Evolutionary conservation across 2,113 vertebrate species (phyloP), one percentile per base, ranked within the genome.

Genomic region (Callithrix jacchus): DNA sequence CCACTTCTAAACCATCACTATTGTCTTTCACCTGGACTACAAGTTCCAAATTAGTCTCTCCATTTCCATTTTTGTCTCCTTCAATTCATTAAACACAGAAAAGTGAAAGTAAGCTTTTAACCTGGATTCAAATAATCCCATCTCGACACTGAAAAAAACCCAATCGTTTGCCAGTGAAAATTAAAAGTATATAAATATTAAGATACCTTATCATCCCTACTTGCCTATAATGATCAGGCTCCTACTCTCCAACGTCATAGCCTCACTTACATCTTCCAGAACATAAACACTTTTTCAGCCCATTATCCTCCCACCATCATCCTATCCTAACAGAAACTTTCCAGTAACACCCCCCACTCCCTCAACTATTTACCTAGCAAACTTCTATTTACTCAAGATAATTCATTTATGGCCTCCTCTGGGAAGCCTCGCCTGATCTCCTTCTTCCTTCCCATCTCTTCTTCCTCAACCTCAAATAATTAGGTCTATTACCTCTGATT

Each of bases 341-440:
- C 49, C 52, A 54, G 58, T 70, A 81, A 87, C 40, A 42, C 17
- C 8, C 70, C 27, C 27, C 5, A 42, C 42, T 42, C 5, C 11
- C 12, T 0, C n/a, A 86, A 49, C 40, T 54, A 35, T 80, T 45
- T 49, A 74, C 45, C n/a, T 58, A 82, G 45, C 37, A 87, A 82
- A 94, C 25, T 73, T 95, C 64, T 61, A 61, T 68, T 82, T 81
- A 86, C 54, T 91, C 42, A 74, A 86, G 16, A 49, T 54, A 92
- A 92, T 73, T 40, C 27, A 68, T 17, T 13, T 47, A 86, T 40
- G 10, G 81, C 6, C 66, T 91, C 11, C 64, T 91, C 68, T 61
- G 5, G 49, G 68, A 74, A 91, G 47, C 1, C 40, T 92, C 80
- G 17, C 32, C 45, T 93, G 27, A 58, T 35, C 10, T 21, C n/a